Conservation (phyloP, 1,140 invertebrate species). For the Danaus melanippus region DNA sequence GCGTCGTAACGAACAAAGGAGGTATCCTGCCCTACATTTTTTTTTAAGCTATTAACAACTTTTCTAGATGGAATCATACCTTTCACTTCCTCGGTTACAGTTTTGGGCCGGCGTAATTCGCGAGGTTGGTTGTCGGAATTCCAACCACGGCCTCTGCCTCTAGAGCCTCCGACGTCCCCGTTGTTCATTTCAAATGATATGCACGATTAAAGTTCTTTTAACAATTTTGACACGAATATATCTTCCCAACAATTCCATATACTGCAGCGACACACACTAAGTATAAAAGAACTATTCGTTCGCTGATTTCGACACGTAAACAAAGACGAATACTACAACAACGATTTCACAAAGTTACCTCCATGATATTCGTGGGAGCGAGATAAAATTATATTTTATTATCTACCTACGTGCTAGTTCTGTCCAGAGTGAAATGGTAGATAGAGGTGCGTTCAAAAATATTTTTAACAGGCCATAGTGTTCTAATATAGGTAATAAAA, state of each 20-base stretch:
- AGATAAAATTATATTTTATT: conserved; percentile 25
- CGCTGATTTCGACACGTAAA: conserved; percentile 62
- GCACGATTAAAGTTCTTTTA: conserved; percentile 21
- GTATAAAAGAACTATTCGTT: conserved; percentile 24
- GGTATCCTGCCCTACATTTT: conserved; percentile 28
- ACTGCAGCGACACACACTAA: conserved; percentile 27
- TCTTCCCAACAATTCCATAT: conserved; percentile 45
- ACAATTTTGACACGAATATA: conserved; percentile 14
- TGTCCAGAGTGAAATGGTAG: no score
- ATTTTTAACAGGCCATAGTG: conserved; percentile 7
- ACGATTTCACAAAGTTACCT: conserved; percentile 42
- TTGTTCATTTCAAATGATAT: conserved; percentile 59
- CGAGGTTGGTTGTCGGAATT: conserved; percentile 50
- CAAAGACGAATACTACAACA: conserved; percentile 56
- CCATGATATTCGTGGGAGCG: conserved; percentile 43
- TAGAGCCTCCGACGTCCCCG: conserved; percentile 59
- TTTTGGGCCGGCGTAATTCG: conserved; percentile 57
- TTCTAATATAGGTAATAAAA: conserved; percentile 11
- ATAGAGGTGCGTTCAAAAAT: no score
- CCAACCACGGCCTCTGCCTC: conserved; percentile 65
- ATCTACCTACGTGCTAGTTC: not conserved
- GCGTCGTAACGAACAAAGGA: conserved; percentile 27
- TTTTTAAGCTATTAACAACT: conserved; percentile 3
- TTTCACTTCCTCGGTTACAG: conserved; percentile 45
- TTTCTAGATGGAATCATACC: conserved; percentile 26